Evolutionary conservation across 2,888 invertebrate species (phyloP), one percentile per base, ranked within the genome.

Genomic region (Drosophila mimetica): DNA sequence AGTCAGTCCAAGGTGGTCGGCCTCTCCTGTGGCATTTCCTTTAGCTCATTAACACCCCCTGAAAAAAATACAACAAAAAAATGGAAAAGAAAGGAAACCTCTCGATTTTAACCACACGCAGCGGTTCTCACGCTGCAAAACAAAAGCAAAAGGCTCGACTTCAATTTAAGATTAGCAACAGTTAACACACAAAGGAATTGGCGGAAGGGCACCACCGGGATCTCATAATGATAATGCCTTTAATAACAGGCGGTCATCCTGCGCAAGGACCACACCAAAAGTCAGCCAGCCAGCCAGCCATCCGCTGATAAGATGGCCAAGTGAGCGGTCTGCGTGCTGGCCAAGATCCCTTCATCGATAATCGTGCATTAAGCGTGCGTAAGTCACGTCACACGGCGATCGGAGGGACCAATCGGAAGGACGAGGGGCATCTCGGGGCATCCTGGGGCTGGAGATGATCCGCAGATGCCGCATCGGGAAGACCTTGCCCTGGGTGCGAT

Each of bases 401-500:
- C 30, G 18, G 5, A 11, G 47, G 32, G 7, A 34, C 9, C 32
- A 16, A 13, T n/a, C 22, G n/a, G 11, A 16, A 20, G 63, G 41
- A 14, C 18, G 14, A 34, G 39, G 39, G 39, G 39, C 11, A 16
- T 16, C 14, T 37, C 16, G 9, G 7, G 18, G 16, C 16, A 11
- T 18, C 18, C 18, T 44, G 14, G 50, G 50, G 13, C 18, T 32
- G 44, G 46, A 55, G 48, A 53, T 52, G 36, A 52, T 44, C 65
- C 44, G 32, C 22, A 37, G 64, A 64, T 51, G 63, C 53, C 36
- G 64, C 51, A 46, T 60, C 54, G 44, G 73, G 51, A 69, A 83
- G 87, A 90, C 90, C 90, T 89, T 90, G 89, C 89, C 89, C 89
- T 88, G 86, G 89, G 90, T 86, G 84, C 74, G 79, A 84, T 84